phyloP scores from a whole-genome alignment of 2,888 invertebrate genomes.

The Ectemnius lituratus region DNA sequence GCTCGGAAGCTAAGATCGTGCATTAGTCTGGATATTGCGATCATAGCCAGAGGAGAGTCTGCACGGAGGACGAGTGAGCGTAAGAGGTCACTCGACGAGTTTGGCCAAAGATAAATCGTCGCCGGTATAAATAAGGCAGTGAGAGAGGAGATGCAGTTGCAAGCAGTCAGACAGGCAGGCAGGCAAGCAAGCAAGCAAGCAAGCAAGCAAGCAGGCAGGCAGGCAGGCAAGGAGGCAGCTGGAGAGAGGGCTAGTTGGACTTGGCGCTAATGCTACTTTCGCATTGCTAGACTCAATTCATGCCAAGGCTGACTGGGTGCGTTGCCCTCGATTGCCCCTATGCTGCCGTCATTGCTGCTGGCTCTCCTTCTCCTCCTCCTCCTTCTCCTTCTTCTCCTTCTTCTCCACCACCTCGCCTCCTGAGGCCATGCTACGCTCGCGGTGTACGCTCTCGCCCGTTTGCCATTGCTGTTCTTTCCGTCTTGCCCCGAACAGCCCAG shows the following conservation, averaged over 20 bases:
- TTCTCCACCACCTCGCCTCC: conserved; percentile 42
- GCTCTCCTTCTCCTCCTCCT: conserved; percentile 29
- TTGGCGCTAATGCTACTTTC: conserved; percentile 72
- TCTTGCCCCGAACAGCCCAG: conserved; percentile 13
- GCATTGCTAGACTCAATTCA: conserved; percentile 78
- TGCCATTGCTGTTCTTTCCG: not conserved
- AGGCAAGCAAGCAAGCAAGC: conserved; percentile 29
- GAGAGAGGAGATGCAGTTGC: not conserved
- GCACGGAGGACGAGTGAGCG: too few relatives aligned
- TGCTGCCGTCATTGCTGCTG: conserved; percentile 68
- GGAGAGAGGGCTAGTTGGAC: conserved; percentile 59
- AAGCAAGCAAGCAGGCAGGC: conserved; percentile 27
- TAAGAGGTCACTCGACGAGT: not conserved
- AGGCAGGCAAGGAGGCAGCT: too few relatives aligned
- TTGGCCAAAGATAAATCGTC: conserved; percentile 25
- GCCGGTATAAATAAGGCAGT: not conserved
- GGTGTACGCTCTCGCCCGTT: conserved; percentile 41
- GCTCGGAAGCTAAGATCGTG: not conserved
- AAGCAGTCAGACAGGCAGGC: conserved; percentile 24
- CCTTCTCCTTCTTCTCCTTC: conserved; percentile 56
- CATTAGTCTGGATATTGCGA: not conserved
- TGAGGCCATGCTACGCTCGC: not conserved
- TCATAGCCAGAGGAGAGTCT: not conserved
- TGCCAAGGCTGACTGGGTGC: conserved; percentile 78
- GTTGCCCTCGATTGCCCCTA: conserved; percentile 78